Base-by-base conservation (phyloP, 2,888 invertebrate species). In the Horisme vitalbata region DNA sequence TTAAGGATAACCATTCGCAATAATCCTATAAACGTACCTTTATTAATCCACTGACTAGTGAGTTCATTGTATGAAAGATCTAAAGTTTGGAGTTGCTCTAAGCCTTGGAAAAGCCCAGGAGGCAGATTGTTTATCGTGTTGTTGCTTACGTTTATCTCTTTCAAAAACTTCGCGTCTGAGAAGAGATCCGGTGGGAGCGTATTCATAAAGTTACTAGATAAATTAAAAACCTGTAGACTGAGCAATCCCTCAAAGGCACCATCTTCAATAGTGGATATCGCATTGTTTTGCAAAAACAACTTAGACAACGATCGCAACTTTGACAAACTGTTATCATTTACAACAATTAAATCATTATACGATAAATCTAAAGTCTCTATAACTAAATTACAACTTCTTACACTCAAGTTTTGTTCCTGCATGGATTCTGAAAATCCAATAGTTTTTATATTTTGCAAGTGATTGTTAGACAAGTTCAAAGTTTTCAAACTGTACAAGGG, bases 161-260 rank as follows among this genome's bases (percentile, higher is more conserved):
- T 91, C 33, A 96, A 78, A 48, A 92, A 91, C 59, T 91, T 91
- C 6, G 93, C 92, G 38, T 93, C 92, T 61, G 92, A 86, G 78
- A 96, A 95, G 38, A 96, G 68, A 65, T 94, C 94, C 12, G 94
- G 93, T 3, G 96, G 95, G 53, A 96, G 83, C 5, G 93, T 92
- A 35, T 92, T 93, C 59, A 97, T 86, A 69, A 92, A 92, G 79
- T 97, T 96, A 81, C 94, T 94, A 8, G 95, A 95, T 66, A 96
- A 78, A 83, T 96, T 96, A 28, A 97, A 83, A 57, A 93, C 91
- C 68, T 92, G 92, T 57, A 96, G 80, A 52, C 92, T 90, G 44
- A 89, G 83, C 57, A 96, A 84, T 53, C 95, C 94, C 49, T 90
- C 91, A 58, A 96, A 92, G 49, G 95, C 93, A 59, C 93, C 91